Evolutionary conservation across 2,888 invertebrate species (phyloP).

Genomic region (Tipula lateralis): DNA sequence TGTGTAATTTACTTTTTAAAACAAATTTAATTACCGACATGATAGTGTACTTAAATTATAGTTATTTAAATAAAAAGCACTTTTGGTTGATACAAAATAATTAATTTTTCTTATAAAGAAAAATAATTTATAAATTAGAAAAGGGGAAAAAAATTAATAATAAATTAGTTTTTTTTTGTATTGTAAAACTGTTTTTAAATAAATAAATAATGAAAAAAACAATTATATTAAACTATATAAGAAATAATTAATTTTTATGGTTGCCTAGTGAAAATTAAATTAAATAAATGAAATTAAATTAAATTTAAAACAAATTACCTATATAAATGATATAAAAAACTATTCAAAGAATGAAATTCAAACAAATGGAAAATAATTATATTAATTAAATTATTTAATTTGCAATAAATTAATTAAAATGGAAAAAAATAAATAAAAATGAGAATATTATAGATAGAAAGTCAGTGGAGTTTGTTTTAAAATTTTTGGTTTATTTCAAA

Average conservation of each 20-base stretch:
- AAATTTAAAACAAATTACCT: not conserved
- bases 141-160: not conserved
- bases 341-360: not conserved
- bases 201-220: not conserved
- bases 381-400: constrained; percentile 24
- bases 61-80: not conserved
- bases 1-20: not conserved
- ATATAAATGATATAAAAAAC: not conserved
- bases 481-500: not conserved
- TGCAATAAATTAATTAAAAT: constrained; percentile 6
- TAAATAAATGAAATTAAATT: not conserved
- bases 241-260: not conserved
- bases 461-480: not conserved
- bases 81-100: not conserved
- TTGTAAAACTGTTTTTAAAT: not conserved
- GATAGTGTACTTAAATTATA: not conserved
- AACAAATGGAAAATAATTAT: not conserved
- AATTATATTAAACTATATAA: not conserved
- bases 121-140: not conserved
- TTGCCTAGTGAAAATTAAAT: not conserved
- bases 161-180: not conserved
- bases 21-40: not conserved
- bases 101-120: not conserved
- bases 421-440: not conserved
- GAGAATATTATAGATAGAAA: constrained; percentile 15